phyloP scores from a whole-genome alignment of 2,797 vertebrate species.

The Scomberomorus guttatus region DNA sequence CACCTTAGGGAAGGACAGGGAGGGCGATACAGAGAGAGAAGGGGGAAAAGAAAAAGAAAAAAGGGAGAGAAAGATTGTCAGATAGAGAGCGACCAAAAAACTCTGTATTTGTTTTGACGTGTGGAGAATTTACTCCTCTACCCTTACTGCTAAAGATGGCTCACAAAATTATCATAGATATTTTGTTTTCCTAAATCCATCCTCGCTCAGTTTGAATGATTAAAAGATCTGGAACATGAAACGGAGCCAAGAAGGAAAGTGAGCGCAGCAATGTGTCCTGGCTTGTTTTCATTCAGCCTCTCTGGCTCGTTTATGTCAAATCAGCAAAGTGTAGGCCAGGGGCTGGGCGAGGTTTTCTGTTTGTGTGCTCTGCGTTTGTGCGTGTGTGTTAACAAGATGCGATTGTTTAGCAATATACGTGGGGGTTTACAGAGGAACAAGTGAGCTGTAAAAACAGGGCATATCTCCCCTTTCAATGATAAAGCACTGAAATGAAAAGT shows the following conservation, averaged over 20 bases:
- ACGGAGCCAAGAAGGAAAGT: slow-evolving; percentile 45
- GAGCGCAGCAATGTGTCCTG: slow-evolving; percentile 76
- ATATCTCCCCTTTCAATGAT: not conserved
- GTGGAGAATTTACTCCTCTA: slow-evolving; percentile 6
- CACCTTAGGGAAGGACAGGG: slow-evolving; percentile 42
- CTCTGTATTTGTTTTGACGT: not conserved
- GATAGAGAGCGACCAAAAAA: not conserved
- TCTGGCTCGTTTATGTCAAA: slow-evolving; percentile 81
- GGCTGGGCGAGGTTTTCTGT: slow-evolving; percentile 21
- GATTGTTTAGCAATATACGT: slow-evolving; percentile 35
- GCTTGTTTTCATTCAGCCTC: slow-evolving; percentile 82
- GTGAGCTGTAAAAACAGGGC: not conserved
- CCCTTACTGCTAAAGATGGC: not conserved
- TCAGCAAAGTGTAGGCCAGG: slow-evolving; percentile 64
- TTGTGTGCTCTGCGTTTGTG: not conserved
- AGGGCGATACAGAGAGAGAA: slow-evolving; percentile 5
- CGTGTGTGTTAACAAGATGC: slow-evolving; percentile 37
- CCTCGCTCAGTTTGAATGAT: slow-evolving; percentile 16
- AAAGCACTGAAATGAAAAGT: slow-evolving; percentile 9
- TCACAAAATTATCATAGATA: slow-evolving; percentile 7
- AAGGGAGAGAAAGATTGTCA: not conserved
- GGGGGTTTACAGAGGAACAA: slow-evolving; percentile 27
- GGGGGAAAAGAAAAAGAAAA: not conserved
- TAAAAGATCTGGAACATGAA: slow-evolving; percentile 43
- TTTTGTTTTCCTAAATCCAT: slow-evolving; percentile 12